A percentile compares a stretch with the other conserved stretches of the same genome.
Conservation (phyloP, 2,113 vertebrate species). For the Suricata suricatta region DNA sequence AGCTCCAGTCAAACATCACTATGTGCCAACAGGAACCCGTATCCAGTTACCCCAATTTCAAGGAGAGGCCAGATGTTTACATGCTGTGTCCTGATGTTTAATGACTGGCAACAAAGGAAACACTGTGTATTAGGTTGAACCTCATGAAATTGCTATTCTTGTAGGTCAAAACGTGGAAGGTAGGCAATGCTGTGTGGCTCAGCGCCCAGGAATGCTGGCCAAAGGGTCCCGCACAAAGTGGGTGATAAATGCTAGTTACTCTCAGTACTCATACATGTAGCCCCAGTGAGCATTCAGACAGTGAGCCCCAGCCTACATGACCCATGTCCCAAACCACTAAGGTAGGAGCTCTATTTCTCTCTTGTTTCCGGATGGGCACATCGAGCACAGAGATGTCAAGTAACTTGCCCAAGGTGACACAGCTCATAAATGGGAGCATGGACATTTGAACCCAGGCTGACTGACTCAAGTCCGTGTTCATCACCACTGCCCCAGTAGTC, state of each 20-base stretch:
- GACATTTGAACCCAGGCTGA: neutral
- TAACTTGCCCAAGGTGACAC: neutral
- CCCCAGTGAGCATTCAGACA: no score
- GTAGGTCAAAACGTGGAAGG: no score
- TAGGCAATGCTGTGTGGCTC: no score
- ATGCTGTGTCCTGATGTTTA: neutral
- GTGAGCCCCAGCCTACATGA: no score
- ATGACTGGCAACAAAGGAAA: neutral
- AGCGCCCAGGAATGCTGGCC: no score
- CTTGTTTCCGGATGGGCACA: neutral
- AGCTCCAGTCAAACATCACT: neutral
- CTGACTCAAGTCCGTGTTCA: neutral
- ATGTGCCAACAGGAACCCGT: fast-evolving
- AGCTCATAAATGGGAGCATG: neutral
- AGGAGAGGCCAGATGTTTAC: neutral
- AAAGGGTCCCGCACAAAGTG: no score
- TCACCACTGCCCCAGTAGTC: neutral
- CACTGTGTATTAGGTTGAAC: neutral
- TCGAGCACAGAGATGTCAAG: neutral
- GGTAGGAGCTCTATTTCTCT: neutral
- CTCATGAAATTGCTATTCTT: no score
- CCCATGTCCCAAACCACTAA: neutral
- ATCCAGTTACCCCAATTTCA: neutral
- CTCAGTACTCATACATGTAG: no score
- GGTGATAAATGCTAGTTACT: no score